Evolutionary conservation across 2,797 vertebrate genomes (phyloP).

Genomic region (Bovichtus variegatus): DNA sequence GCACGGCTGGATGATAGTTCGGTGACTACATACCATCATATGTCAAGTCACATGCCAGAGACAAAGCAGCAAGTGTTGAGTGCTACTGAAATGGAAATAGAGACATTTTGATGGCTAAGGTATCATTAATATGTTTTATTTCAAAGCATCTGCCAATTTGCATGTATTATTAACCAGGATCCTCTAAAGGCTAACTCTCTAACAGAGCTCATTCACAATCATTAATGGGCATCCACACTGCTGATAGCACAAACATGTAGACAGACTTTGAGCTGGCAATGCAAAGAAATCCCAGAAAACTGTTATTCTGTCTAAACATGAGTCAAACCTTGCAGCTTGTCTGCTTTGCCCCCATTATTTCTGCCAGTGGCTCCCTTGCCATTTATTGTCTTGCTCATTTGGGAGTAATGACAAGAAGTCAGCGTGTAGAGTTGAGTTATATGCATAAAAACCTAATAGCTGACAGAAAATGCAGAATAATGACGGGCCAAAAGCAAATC

Average conservation of each 20-base stretch:
- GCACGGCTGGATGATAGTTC: conserved; percentile 2
- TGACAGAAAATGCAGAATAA: conserved; percentile 50
- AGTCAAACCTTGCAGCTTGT: conserved; percentile 27
- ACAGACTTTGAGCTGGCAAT: conserved; percentile 17
- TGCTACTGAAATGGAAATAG: conserved; percentile 11
- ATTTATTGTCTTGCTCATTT: conserved; percentile 54
- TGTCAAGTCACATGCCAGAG: conserved; percentile 12
- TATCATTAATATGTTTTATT: conserved; percentile 23
- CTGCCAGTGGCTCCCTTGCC: conserved; percentile 24
- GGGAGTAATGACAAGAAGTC: conserved; percentile 49
- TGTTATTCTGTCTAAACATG: neutral
- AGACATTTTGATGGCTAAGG: conserved; percentile 7
- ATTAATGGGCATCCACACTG: conserved; percentile 9
- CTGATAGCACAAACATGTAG: conserved; percentile 8
- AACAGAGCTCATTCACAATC: neutral
- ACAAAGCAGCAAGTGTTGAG: conserved; percentile 5
- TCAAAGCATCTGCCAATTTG: conserved; percentile 5
- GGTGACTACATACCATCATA: conserved; percentile 6
- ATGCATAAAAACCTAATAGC: conserved; percentile 39
- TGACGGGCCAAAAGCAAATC: conserved; percentile 32
- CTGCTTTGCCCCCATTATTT: conserved; percentile 27
- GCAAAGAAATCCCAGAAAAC: conserved; percentile 22
- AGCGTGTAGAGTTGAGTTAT: conserved; percentile 27
- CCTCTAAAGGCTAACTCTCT: conserved; percentile 19
- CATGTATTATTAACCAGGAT: conserved; percentile 42